These are phyloP conservation scores for Drosophila prosaltans DNA, from an alignment of 1,140 invertebrate species.

Conservation along the genomic window DNA sequence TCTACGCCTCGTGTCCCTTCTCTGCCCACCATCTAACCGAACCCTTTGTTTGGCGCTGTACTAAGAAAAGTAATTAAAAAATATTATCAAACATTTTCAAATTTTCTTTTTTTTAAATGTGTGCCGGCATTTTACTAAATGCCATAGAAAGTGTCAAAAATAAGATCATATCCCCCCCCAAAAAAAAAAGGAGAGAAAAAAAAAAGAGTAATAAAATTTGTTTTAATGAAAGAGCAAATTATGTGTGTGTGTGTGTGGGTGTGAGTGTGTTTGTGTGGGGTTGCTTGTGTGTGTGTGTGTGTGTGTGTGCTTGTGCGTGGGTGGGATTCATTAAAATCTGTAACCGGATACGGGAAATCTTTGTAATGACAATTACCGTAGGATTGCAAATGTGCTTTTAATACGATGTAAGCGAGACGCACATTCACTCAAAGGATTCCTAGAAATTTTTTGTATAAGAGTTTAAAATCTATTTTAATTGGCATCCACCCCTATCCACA, in stretches of 20 bases:
- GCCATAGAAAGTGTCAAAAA: constrained; percentile 55
- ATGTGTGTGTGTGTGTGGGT: background rate
- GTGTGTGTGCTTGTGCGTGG: constrained; percentile 23
- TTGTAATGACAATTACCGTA: constrained; percentile 42
- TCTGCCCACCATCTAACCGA: background rate
- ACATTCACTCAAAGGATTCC: background rate
- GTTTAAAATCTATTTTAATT: constrained; percentile 9
- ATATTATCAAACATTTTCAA: constrained; percentile 2
- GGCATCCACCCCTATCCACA: background rate
- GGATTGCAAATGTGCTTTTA: constrained; percentile 39
- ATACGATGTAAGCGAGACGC: constrained; percentile 29
- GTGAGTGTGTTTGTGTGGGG: background rate
- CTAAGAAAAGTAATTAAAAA: constrained; percentile 5
- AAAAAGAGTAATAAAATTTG: background rate
- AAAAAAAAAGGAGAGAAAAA: background rate
- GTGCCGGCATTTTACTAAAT: constrained; percentile 58
- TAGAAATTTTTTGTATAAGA: background rate
- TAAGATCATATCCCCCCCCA: background rate
- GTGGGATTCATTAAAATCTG: constrained; percentile 39
- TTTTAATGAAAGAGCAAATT: background rate
- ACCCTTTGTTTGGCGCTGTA: constrained; percentile 4
- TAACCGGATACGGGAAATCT: constrained; percentile 54
- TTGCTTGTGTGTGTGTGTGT: background rate
- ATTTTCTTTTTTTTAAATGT: constrained; percentile 16
- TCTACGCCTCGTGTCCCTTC: background rate